phyloP scores from a whole-genome alignment of 2,888 invertebrate genomes.

The Tipula confusa region DNA sequence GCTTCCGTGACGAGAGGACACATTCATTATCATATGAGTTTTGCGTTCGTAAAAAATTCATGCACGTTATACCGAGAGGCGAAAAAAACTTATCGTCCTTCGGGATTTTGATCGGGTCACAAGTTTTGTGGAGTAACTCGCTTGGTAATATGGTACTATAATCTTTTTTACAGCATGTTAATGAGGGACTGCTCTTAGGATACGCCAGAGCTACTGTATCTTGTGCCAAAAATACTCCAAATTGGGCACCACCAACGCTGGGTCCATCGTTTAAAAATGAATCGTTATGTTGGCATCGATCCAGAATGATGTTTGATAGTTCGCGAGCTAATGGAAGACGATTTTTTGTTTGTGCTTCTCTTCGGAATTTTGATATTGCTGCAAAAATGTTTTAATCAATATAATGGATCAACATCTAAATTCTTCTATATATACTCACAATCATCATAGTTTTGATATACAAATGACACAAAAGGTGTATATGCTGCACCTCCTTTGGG shows the following conservation, averaged over 20 bases:
- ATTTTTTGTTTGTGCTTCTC: constrained; percentile 34
- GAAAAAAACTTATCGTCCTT: background rate
- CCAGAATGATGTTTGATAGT: background rate
- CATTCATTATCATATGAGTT: constrained; percentile 49
- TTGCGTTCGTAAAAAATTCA: background rate
- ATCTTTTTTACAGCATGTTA: background rate
- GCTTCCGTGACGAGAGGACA: constrained; percentile 56
- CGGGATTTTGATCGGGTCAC: background rate
- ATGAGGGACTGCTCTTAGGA: background rate
- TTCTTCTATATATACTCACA: background rate
- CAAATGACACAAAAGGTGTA: background rate
- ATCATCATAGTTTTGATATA: background rate
- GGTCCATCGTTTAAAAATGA: constrained; percentile 38
- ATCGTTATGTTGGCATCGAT: background rate
- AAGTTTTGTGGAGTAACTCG: background rate
- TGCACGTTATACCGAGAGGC: background rate
- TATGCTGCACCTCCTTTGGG: background rate
- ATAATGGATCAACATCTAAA: background rate
- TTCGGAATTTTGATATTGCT: background rate
- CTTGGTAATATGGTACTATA: background rate
- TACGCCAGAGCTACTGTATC: constrained; percentile 37
- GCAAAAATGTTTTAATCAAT: background rate
- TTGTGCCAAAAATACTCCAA: constrained; percentile 43
- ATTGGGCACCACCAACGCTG: constrained; percentile 43
- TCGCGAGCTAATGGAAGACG: constrained; percentile 57